These are phyloP conservation scores for Pemphigus obesinymphae DNA, from an alignment of 1,140 invertebrate genomes.

Conservation along the genomic window DNA sequence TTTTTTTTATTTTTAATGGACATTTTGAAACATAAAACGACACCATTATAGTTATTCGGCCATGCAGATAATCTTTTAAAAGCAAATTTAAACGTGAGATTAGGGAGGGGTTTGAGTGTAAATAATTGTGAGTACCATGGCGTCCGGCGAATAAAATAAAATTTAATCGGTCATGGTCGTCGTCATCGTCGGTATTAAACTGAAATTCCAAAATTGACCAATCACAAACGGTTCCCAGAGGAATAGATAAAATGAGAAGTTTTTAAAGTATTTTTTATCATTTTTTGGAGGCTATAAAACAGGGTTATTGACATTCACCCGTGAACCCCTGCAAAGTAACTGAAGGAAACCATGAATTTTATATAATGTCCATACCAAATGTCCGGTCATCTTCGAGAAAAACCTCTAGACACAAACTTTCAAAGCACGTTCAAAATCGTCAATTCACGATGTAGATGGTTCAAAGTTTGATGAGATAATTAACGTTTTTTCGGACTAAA, in stretches of 20 bases:
- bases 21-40: background rate
- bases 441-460: background rate
- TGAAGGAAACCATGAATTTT: background rate
- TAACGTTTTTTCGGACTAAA: background rate
- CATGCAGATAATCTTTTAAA: background rate
- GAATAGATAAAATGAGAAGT: background rate
- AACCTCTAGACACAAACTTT: background rate
- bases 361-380: background rate
- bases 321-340: background rate
- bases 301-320: background rate
- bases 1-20: too few relatives aligned
- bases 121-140: background rate
- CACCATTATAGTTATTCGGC: background rate
- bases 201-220: background rate
- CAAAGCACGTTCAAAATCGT: background rate
- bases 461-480: background rate
- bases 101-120: background rate
- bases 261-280: background rate
- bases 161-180: background rate
- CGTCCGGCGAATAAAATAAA: background rate
- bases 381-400: background rate
- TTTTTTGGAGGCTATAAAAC: background rate
- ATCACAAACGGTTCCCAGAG: background rate
- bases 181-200: background rate
- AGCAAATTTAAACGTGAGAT: background rate